phyloP scores from a whole-genome alignment of 2,888 invertebrate species.

The Caradrina clavipalpis region DNA sequence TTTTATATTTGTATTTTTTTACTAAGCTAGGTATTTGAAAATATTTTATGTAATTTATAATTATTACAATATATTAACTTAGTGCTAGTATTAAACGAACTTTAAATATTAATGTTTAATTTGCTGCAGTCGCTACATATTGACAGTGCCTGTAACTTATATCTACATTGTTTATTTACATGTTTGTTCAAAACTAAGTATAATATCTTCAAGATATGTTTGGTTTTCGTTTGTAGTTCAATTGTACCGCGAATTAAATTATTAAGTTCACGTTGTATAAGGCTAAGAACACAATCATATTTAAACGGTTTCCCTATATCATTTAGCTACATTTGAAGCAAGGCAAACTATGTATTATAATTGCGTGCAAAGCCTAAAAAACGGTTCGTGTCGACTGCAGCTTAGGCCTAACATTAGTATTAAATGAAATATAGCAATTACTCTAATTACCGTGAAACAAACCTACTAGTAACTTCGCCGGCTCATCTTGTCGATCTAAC shows the following conservation, averaged over 20 bases:
- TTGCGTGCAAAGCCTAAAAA: conserved; percentile 8
- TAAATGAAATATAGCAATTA: conserved; percentile 18
- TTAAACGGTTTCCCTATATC: background rate
- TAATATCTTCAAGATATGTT: background rate
- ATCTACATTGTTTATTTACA: conserved; percentile 2
- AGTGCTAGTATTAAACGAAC: conserved; percentile 38
- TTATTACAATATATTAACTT: conserved; percentile 35
- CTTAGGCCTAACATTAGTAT: conserved; percentile 19
- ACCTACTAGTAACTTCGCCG: conserved; percentile 6
- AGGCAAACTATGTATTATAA: background rate
- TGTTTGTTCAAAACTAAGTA: background rate
- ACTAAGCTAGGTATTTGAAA: conserved; percentile 48
- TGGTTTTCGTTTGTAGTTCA: background rate
- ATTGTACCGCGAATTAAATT: background rate
- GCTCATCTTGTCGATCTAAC: conserved; percentile 6
- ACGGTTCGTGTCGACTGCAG: conserved; percentile 28
- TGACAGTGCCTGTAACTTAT: background rate
- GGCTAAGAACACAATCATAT: conserved; percentile 13
- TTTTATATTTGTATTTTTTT: conserved; percentile 48
- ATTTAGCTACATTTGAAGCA: conserved; percentile 13
- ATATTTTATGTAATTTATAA: conserved; percentile 19
- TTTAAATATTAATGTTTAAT: conserved; percentile 32
- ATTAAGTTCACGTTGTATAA: background rate
- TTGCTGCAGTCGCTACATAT: conserved; percentile 27
- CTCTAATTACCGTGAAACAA: conserved; percentile 17